Conservation (phyloP, 1,140 invertebrate species). For the Anadara kagoshimensis region DNA sequence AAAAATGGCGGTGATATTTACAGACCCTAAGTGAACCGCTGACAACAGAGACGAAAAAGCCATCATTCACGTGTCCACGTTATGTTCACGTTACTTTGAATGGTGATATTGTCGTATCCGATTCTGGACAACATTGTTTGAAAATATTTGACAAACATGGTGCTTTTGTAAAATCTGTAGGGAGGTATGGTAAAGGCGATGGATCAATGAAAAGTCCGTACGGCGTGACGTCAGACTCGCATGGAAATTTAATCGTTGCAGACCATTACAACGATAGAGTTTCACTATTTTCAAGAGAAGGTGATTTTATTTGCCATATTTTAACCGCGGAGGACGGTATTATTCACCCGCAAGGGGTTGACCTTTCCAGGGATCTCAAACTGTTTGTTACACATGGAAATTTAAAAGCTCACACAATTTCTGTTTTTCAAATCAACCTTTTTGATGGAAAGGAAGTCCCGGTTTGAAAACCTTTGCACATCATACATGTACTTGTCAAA, state of each 20-base stretch:
- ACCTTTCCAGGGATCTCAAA: constrained; percentile 34
- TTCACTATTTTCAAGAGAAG: constrained; percentile 45
- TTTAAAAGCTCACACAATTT: constrained; percentile 43
- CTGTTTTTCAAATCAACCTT: constrained; percentile 17
- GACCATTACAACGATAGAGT: constrained; percentile 91
- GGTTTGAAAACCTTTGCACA: no score
- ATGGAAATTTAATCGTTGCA: constrained; percentile 89
- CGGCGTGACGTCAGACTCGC: constrained; percentile 88
- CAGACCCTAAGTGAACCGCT: constrained; percentile 27
- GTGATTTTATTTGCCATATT: constrained; percentile 52
- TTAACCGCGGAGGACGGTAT: constrained; percentile 48
- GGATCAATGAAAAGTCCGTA: constrained; percentile 90
- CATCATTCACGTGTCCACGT: constrained; percentile 41
- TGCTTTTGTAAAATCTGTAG: constrained; percentile 77
- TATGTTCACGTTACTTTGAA: constrained; percentile 45
- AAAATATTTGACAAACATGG: constrained; percentile 59
- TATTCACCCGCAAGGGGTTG: constrained; percentile 49
- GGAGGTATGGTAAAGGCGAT: constrained; percentile 81
- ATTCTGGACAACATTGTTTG: constrained; percentile 63
- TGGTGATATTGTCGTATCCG: constrained; percentile 57
- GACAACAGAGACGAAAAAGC: not conserved
- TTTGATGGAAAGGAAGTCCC: no score
- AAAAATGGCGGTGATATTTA: constrained; percentile 8
- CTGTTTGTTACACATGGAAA: constrained; percentile 48
- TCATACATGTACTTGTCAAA: no score